Conservation (phyloP, 2,113 vertebrate genomes). For the Thomomys bottae region DNA sequence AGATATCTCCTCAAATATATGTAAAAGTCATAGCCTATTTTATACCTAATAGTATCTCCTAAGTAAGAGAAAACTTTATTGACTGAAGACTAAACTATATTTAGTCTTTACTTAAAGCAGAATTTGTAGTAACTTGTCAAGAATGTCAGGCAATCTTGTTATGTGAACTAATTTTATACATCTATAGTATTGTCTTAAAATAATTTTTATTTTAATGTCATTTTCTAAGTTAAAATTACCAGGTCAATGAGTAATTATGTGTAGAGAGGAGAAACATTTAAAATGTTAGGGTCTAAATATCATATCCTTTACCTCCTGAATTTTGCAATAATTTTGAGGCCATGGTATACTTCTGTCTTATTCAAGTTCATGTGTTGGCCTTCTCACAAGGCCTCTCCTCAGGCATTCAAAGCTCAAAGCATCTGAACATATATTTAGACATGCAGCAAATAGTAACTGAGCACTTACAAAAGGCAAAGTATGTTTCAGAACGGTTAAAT, state of each 20-base stretch:
- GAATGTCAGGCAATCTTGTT: not conserved
- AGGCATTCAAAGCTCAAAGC: not conserved
- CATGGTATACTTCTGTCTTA: not conserved
- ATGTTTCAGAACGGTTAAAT: not conserved
- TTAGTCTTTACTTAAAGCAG: conserved; percentile 28
- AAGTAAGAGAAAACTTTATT: not conserved
- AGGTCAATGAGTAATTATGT: not conserved
- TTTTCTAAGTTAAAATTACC: not conserved
- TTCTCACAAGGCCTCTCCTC: not conserved
- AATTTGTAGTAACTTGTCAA: not conserved
- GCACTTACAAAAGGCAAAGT: not conserved
- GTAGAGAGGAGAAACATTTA: not conserved
- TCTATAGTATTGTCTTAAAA: not conserved
- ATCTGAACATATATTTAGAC: rapidly evolving
- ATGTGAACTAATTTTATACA: not conserved
- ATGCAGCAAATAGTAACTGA: not conserved
- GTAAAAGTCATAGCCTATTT: conserved; percentile 46
- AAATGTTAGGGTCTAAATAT: not conserved
- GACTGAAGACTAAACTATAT: conserved; percentile 34
- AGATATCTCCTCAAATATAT: conserved; percentile 43
- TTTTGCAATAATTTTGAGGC: not conserved
- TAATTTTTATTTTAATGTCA: not conserved
- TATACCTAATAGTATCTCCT: conserved; percentile 7
- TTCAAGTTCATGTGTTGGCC: not conserved
- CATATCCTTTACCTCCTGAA: not conserved